phyloP scores from a whole-genome alignment of 2,797 vertebrate species.

The Platyrinchus mystaceus region DNA sequence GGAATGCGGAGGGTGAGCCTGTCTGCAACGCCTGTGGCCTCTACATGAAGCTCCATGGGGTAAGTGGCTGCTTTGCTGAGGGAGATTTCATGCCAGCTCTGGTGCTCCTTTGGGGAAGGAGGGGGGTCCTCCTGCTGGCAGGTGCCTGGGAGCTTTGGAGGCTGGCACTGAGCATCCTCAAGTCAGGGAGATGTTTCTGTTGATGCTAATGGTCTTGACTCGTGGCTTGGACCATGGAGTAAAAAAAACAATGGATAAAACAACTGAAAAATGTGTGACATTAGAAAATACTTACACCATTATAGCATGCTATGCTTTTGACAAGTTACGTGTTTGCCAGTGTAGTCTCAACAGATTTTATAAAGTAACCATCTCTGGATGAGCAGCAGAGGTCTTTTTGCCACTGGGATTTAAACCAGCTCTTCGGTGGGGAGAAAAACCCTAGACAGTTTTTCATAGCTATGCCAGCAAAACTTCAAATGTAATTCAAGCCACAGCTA shows the following conservation, averaged over 20 bases:
- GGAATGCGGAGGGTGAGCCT: slow-evolving; percentile 96
- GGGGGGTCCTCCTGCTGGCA: accelerated
- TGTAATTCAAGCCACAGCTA: neutral
- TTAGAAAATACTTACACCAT: accelerated
- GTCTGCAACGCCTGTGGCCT: slow-evolving; percentile 98
- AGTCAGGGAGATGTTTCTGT: neutral
- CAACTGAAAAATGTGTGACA: accelerated
- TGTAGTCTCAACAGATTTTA: neutral
- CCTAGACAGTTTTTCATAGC: neutral
- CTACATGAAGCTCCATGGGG: slow-evolving; percentile 97
- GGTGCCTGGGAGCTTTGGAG: accelerated
- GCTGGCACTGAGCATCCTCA: neutral
- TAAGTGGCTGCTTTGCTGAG: slow-evolving; percentile 44
- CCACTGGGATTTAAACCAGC: neutral
- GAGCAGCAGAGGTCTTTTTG: neutral
- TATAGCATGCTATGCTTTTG: neutral
- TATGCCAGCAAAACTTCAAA: neutral
- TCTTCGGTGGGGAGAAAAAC: neutral
- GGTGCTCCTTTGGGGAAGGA: neutral
- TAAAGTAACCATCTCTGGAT: neutral
- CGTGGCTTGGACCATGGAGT: accelerated
- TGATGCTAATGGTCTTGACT: neutral
- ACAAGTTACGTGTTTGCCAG: neutral
- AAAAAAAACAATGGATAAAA: accelerated
- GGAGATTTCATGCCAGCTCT: neutral